Evolutionary conservation across 2,797 vertebrate species (phyloP), one percentile per base, ranked within the genome.

Genomic region (Semotilus atromaculatus): DNA sequence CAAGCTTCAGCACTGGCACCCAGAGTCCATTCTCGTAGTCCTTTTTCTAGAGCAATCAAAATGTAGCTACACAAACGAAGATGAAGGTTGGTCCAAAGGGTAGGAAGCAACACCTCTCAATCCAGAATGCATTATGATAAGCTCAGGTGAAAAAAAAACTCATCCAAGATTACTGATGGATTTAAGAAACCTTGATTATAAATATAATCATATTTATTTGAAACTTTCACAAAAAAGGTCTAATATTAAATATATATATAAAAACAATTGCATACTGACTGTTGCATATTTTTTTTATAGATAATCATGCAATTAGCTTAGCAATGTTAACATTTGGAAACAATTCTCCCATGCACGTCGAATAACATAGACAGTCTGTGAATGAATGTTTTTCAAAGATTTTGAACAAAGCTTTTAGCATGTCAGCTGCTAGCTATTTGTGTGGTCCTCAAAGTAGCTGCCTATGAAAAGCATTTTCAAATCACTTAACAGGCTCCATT

Each of bases 1-100:
- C 31, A 11, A 43, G 77, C 67, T 71, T 84, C 83, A 82, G 68
- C 16, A 19, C 13, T 76, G 66, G 36, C 72, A 68, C 78, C 34
- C 21, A 74, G 36, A 55, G 13, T 55, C 74, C 60, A 48, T 71
- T 55, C 31, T 67, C 7, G 2, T n/a, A 51, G 45, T 58, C 45
- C 58, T 43, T 81, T 73, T 55, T 77, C 16, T n/a, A 55, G 11
- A 83, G 19, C 73, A 68, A 45, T 70, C 19, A 43, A 68, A 75
- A 75, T 40, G 5, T 53, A 66, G 31, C 31, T 26, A 43, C 51
- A 73, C 13, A 72, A 51, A 53, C 16, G 11, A 68, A 81, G 51
- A 75, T 31, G 23, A 55, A 29, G 60, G 5, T 29, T 62, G 26
- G n/a, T 60, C n/a, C n/a, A 60, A 60, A 60, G n/a, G 11, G 58